Percentiles rank a stretch among this genome's conserved stretches.
Conservation (phyloP, 2,888 invertebrate species). For the Patella depressa region DNA sequence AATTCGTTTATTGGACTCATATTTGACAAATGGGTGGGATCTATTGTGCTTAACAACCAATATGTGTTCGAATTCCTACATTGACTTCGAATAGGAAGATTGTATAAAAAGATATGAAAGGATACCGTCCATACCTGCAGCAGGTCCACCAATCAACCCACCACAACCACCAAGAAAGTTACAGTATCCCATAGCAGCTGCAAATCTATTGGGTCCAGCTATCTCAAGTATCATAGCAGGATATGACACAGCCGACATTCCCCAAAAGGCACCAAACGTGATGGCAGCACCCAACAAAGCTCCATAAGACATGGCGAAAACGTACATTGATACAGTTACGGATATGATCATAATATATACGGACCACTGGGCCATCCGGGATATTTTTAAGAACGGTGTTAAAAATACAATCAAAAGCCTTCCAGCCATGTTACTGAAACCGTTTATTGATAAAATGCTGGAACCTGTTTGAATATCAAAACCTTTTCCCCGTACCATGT, state of each 20-base stretch:
- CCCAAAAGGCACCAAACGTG: neutral
- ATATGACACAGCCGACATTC: neutral
- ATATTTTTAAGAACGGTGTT: neutral
- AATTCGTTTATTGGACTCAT: too few species aligned
- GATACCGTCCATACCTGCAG: neutral
- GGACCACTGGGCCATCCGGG: neutral
- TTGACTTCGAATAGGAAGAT: too few species aligned
- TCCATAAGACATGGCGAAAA: neutral
- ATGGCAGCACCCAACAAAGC: neutral
- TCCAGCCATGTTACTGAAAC: neutral
- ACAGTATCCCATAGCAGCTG: neutral
- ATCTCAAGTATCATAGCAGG: neutral
- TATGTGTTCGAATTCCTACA: too few species aligned
- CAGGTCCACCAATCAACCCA: neutral
- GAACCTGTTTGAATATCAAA: neutral
- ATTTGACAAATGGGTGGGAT: too few species aligned
- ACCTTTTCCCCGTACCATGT: neutral
- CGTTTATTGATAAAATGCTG: neutral
- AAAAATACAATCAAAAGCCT: neutral
- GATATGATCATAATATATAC: neutral
- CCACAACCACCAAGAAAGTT: neutral
- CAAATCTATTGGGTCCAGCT: constrained; percentile 1
- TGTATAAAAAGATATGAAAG: too few species aligned
- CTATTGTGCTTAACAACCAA: too few species aligned
- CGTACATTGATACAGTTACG: neutral